Conservation (phyloP, 1,140 invertebrate genomes). For the Lanistes nyassanus region DNA sequence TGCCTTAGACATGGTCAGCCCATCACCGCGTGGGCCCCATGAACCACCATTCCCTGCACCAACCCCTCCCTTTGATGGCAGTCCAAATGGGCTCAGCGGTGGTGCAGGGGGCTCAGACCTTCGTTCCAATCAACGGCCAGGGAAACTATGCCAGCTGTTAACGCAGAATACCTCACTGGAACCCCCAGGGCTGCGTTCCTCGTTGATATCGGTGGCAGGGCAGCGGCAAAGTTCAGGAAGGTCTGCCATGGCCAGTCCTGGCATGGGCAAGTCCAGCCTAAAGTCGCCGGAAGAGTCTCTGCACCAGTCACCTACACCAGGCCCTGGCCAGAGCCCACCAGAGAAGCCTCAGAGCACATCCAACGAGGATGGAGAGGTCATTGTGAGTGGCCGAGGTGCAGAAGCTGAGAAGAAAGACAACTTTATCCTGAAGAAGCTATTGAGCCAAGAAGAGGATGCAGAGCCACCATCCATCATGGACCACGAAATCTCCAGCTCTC, state of each 20-base stretch:
- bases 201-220: not conserved
- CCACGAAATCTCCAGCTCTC: constrained; percentile 31
- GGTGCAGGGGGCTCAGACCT: not conserved
- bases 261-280: constrained; percentile 27
- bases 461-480: constrained; percentile 38
- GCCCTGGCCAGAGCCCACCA: constrained; percentile 64
- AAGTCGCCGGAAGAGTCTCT: constrained; percentile 63
- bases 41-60: constrained; percentile 14
- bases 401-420: constrained; percentile 64
- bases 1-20: constrained; percentile 18
- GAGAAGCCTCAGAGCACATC: constrained; percentile 67
- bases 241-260: constrained; percentile 35
- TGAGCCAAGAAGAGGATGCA: constrained; percentile 84
- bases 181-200: constrained; percentile 4
- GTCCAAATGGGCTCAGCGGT: not conserved
- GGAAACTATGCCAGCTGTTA: constrained; percentile 54
- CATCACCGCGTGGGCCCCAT: constrained; percentile 21
- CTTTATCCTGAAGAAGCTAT: constrained; percentile 79
- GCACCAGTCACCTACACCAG: constrained; percentile 72
- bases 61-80: constrained; percentile 17
- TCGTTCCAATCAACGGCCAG: constrained; percentile 26
- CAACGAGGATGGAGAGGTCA: constrained; percentile 64
- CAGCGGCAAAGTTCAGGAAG: constrained; percentile 24
- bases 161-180: constrained; percentile 35
- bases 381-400: constrained; percentile 33